A percentile compares a stretch with the other conserved stretches of the same genome.
phyloP scores from a whole-genome alignment of 2,797 vertebrate genomes.

The Aeoliscus strigatus region DNA sequence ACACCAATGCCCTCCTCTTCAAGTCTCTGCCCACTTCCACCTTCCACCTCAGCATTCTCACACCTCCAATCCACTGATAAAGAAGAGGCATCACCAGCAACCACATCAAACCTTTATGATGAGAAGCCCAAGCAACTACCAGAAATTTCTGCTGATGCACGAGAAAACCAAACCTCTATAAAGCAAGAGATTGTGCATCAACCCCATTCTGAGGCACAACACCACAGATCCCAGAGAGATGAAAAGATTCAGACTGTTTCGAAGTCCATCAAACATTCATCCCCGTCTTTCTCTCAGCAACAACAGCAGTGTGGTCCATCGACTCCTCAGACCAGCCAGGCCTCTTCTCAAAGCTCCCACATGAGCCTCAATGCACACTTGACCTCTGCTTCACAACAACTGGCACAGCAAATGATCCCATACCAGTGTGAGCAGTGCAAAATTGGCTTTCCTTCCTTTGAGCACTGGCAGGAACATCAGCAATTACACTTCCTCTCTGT shows the following conservation, averaged over 20 bases:
- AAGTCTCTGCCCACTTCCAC: constrained; percentile 85
- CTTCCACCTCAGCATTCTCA: constrained; percentile 79
- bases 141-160: constrained; percentile 82
- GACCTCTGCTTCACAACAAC: constrained; percentile 85
- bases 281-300: constrained; percentile 80
- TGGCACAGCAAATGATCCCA: constrained; percentile 93
- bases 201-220: constrained; percentile 75
- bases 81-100: constrained; percentile 82
- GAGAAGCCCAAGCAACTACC: constrained; percentile 91
- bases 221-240: constrained; percentile 81
- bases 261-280: constrained; percentile 84
- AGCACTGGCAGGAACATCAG: constrained; percentile 99
- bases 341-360: constrained; percentile 86
- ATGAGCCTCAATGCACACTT: constrained; percentile 87
- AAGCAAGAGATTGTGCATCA: constrained; percentile 86
- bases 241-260: constrained; percentile 80
- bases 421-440: constrained; percentile 99
- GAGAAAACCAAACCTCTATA: constrained; percentile 87
- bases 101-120: constrained; percentile 77
- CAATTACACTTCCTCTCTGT: constrained; percentile 97
- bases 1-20: constrained; percentile 90
- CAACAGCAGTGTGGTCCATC: constrained; percentile 83
- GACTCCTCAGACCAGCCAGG: constrained; percentile 86
- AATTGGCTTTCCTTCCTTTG: constrained; percentile 94
- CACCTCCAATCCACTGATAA: constrained; percentile 84